phyloP scores from a whole-genome alignment of 1,140 invertebrate genomes.

The Olivierus martensii region DNA sequence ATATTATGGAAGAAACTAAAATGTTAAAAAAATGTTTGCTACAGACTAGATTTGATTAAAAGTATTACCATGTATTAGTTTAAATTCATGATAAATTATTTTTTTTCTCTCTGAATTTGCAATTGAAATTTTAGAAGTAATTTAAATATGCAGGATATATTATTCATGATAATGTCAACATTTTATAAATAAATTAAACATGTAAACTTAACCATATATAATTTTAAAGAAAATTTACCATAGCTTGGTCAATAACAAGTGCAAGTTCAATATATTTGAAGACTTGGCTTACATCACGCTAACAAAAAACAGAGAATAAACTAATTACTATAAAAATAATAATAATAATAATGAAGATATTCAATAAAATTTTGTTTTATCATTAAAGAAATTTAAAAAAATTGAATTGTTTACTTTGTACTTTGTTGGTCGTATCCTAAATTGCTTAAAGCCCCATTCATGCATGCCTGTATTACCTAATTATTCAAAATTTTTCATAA shows the following conservation, averaged over 20 bases:
- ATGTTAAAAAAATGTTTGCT: no score
- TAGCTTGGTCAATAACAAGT: conserved; percentile 78
- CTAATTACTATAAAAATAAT: neutral
- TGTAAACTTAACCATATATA: no score
- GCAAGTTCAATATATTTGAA: conserved; percentile 88
- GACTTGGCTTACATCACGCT: conserved; percentile 62
- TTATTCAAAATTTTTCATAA: neutral
- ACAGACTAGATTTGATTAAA: no score
- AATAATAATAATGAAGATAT: neutral
- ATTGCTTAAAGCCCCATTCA: conserved; percentile 46
- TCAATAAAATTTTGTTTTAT: neutral
- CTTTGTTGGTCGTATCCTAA: conserved; percentile 20
- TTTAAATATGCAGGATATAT: no score
- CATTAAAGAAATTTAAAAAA: neutral
- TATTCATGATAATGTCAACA: no score
- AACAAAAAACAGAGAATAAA: no score
- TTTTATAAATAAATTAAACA: no score
- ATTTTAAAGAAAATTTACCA: conserved; percentile 45
- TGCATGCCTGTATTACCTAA: conserved; percentile 54
- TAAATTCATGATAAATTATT: no score
- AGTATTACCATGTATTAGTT: no score
- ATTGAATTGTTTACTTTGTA: conserved; percentile 8
- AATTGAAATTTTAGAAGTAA: no score
- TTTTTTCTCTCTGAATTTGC: no score
- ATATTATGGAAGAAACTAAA: no score